These are phyloP conservation scores for Bergia sp. DNA, from an alignment of 92 coral and sea anemone species.

Conservation along the genomic window DNA sequence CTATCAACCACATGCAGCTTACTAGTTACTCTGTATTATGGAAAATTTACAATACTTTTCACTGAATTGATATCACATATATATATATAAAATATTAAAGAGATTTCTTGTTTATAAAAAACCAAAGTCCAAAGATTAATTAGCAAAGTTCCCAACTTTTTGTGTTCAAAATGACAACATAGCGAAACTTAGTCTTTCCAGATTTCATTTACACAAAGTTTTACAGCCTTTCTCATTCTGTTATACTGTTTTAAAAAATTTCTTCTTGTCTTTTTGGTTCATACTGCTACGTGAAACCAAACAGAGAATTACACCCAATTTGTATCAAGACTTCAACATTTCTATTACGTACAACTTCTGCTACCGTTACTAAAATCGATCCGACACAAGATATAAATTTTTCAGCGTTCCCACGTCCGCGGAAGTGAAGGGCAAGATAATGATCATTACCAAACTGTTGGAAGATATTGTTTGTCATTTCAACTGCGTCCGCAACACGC, in stretches of 20 bases:
- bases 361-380: neutral
- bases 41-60: too few relatives aligned
- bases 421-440: conserved; percentile 1
- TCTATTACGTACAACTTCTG: neutral
- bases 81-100: too few relatives aligned
- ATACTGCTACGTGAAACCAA: neutral
- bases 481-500: neutral
- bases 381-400: neutral
- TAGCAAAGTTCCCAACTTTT: too few relatives aligned
- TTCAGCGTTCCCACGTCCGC: neutral
- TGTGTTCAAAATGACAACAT: neutral
- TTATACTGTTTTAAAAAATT: neutral
- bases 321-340: neutral
- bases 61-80: too few relatives aligned
- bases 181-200: neutral
- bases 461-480: neutral
- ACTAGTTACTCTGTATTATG: too few relatives aligned
- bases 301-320: neutral
- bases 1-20: too few relatives aligned
- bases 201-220: neutral
- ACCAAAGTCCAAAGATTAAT: neutral
- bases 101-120: too few relatives aligned
- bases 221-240: neutral
- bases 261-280: neutral
- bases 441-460: conserved; percentile 1